Evolutionary conservation across 2,797 vertebrate species (phyloP).

Genomic region (Cirrhinus molitorella): DNA sequence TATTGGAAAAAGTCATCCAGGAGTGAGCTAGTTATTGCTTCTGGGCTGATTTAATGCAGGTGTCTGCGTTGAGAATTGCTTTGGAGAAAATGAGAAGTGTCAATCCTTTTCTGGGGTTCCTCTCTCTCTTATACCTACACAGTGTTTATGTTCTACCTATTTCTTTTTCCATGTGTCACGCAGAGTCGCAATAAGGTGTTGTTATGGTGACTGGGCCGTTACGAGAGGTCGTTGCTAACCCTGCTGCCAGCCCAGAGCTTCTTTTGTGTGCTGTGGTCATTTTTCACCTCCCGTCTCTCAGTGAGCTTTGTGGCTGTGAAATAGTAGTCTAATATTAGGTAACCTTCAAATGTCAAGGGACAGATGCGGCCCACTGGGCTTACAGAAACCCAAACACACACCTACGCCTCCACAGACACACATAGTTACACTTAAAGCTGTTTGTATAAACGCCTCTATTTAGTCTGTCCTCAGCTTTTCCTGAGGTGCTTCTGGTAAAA

Average conservation of each 20-base stretch:
- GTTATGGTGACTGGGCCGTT: slow-evolving; percentile 63
- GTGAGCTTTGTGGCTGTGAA: slow-evolving; percentile 50
- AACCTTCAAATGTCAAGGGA: slow-evolving; percentile 66
- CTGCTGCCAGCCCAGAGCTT: slow-evolving; percentile 29
- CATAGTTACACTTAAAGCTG: slow-evolving; percentile 3
- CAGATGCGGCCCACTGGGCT: slow-evolving; percentile 36
- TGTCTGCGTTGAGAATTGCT: slow-evolving; percentile 15
- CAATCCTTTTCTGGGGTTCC: slow-evolving; percentile 3
- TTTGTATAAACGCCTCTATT: slow-evolving; percentile 33
- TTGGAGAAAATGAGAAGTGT: background rate
- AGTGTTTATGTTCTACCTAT: slow-evolving; percentile 31
- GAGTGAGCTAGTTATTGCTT: slow-evolving; percentile 27
- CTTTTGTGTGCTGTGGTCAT: slow-evolving; percentile 44
- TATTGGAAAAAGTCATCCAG: background rate
- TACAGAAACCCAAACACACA: slow-evolving; percentile 53
- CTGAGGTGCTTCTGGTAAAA: slow-evolving; percentile 1
- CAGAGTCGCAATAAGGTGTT: slow-evolving; percentile 58
- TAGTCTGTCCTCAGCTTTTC: background rate
- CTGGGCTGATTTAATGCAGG: slow-evolving; percentile 16
- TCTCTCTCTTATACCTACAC: slow-evolving; percentile 17
- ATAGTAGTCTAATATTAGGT: slow-evolving; percentile 56
- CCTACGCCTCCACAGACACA: slow-evolving; percentile 47
- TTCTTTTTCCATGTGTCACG: slow-evolving; percentile 45
- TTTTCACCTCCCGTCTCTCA: slow-evolving; percentile 53
- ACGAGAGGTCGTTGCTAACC: slow-evolving; percentile 56